phyloP scores from a whole-genome alignment of 2,888 invertebrate genomes.

The Synergus laeviventris region DNA sequence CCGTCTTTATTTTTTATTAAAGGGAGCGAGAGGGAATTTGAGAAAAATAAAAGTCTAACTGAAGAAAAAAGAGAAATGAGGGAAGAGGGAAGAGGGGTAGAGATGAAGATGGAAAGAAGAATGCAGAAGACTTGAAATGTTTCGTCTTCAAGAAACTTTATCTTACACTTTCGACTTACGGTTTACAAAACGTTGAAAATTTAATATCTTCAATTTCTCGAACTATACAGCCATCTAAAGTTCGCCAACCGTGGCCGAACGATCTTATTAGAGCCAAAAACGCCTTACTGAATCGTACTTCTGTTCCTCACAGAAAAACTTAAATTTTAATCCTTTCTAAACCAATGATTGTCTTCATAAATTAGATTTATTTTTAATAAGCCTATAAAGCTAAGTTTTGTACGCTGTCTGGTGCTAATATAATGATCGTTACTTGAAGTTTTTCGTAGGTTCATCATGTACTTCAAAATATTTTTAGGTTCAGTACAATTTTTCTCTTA shows the following conservation, averaged over 20 bases:
- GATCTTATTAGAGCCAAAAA: neutral
- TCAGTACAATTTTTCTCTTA: neutral
- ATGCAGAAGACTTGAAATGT: neutral
- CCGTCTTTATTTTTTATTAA: constrained; percentile 30
- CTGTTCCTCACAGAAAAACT: neutral
- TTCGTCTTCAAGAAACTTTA: constrained; percentile 5
- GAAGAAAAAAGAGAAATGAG: neutral
- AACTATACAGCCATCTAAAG: neutral
- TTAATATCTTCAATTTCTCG: constrained; percentile 24
- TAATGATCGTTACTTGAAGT: neutral
- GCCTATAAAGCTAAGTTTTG: neutral
- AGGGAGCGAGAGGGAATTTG: constrained; percentile 5
- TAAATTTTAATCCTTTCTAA: neutral
- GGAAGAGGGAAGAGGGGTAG: neutral
- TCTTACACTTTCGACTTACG: neutral
- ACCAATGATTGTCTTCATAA: neutral
- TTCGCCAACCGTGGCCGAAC: neutral
- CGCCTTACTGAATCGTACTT: neutral
- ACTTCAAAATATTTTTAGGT: neutral
- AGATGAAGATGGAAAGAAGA: neutral
- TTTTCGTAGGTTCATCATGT: neutral
- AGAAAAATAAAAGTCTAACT: constrained; percentile 5
- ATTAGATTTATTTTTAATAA: neutral
- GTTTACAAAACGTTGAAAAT: constrained; percentile 27
- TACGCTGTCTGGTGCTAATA: neutral